These are phyloP conservation scores for Centrocercus urophasianus DNA, from an alignment of 2,113 vertebrate species.

Conservation along the genomic window DNA sequence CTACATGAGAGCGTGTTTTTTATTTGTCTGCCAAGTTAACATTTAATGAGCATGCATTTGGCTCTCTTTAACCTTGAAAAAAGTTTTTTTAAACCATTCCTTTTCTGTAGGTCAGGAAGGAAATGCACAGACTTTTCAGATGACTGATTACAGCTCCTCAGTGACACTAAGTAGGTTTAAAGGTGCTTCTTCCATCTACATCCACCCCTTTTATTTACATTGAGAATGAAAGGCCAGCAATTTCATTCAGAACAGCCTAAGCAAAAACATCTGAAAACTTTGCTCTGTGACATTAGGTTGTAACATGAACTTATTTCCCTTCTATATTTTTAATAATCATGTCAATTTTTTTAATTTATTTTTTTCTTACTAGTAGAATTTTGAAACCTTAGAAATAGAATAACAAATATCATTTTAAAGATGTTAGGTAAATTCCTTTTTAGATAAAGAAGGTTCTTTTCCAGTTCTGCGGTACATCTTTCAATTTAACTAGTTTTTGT, in stretches of 20 bases:
- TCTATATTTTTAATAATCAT: neutral
- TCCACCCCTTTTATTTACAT: neutral
- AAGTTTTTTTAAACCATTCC: neutral
- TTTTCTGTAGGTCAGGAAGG: neutral
- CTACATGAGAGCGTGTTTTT: neutral
- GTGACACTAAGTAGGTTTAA: neutral
- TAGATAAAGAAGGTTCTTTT: neutral
- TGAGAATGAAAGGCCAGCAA: neutral
- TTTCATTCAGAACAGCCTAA: neutral
- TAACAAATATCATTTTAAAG: conserved; percentile 13
- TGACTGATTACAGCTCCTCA: neutral
- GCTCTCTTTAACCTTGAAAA: neutral
- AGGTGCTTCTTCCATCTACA: neutral
- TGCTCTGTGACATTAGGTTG: neutral
- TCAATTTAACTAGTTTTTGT: conserved; percentile 23
- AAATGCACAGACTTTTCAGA: neutral
- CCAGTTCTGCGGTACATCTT: neutral
- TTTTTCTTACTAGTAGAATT: neutral
- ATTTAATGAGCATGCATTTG: neutral
- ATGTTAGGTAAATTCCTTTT: neutral
- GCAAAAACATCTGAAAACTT: neutral
- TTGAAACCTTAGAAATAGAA: neutral
- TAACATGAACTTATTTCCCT: neutral
- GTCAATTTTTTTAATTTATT: neutral
- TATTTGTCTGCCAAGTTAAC: neutral